phyloP scores from a whole-genome alignment of 1,140 invertebrate species.

The Drosophila carrolli region DNA sequence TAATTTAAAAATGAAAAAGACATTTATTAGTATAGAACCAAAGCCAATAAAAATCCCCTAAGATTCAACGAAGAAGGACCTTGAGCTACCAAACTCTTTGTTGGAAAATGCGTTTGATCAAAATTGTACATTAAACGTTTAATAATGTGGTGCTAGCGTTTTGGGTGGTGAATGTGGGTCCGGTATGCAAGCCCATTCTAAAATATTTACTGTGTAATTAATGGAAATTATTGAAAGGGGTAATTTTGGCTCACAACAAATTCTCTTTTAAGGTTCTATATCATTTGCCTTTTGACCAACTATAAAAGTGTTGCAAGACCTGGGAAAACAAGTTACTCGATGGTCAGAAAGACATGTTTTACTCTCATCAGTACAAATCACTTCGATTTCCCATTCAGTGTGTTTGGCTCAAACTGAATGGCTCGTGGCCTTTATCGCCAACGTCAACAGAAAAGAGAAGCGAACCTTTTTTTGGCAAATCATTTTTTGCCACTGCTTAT shows the following conservation, averaged over 20 bases:
- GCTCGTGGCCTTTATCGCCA: constrained; percentile 69
- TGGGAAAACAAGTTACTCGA: not conserved
- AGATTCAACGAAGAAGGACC: no score
- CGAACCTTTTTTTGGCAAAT: not conserved
- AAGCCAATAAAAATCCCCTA: no score
- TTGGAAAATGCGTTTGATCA: constrained; percentile 13
- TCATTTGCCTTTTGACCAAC: not conserved
- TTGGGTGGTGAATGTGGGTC: not conserved
- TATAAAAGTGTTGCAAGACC: constrained; percentile 27
- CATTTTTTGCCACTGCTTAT: constrained; percentile 40
- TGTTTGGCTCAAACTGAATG: constrained; percentile 80
- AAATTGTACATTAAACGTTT: constrained; percentile 5
- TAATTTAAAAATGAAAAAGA: no score
- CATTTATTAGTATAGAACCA: no score
- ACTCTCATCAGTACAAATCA: constrained; percentile 13
- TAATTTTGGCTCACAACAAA: constrained; percentile 31
- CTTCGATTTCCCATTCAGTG: constrained; percentile 76
- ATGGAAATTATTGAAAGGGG: constrained; percentile 17
- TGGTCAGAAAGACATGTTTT: constrained; percentile 31
- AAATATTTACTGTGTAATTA: constrained; percentile 19
- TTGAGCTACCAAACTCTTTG: not conserved
- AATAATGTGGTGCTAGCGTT: not conserved
- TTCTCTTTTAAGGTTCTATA: constrained; percentile 38
- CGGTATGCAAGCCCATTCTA: constrained; percentile 2
- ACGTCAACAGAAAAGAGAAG: not conserved